Percentiles rank a stretch among this genome's conserved stretches.
Conservation (phyloP, 2,888 invertebrate species). For the Cheilosia vernalis region DNA sequence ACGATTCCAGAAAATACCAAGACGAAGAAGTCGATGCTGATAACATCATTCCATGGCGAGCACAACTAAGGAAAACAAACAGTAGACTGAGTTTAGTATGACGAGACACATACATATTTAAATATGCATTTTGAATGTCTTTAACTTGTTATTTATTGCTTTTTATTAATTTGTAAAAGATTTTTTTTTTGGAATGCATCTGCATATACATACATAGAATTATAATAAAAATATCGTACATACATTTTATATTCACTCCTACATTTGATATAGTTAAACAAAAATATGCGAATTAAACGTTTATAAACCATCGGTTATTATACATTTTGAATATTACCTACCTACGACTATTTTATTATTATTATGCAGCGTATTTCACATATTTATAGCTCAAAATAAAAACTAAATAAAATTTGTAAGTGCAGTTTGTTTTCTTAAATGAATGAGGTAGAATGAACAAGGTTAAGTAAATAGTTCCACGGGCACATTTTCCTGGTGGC, state of each 20-base stretch:
- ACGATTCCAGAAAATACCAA: slow-evolving; percentile 80
- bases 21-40: slow-evolving; percentile 85
- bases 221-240: slow-evolving; percentile 8
- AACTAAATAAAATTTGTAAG: too few species aligned
- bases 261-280: background rate
- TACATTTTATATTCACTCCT: slow-evolving; percentile 9
- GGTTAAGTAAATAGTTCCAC: too few species aligned
- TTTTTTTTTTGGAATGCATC: slow-evolving; percentile 6
- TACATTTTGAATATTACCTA: too few species aligned
- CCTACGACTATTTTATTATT: too few species aligned
- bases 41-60: slow-evolving; percentile 94
- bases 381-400: too few species aligned
- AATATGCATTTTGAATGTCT: slow-evolving; percentile 17
- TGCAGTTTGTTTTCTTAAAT: too few species aligned
- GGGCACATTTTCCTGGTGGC: too few species aligned
- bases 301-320: too few species aligned
- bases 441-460: too few species aligned
- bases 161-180: slow-evolving; percentile 40
- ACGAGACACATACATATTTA: slow-evolving; percentile 77
- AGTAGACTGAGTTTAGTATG: slow-evolving; percentile 93
- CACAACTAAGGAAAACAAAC: slow-evolving; percentile 94
- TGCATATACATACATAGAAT: slow-evolving; percentile 31
- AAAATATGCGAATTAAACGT: background rate
- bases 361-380: too few species aligned
- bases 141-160: slow-evolving; percentile 68